Percentiles rank a stretch among this genome's conserved stretches.
Conservation (phyloP, 2,888 invertebrate species). For the Drosophila borborema region DNA sequence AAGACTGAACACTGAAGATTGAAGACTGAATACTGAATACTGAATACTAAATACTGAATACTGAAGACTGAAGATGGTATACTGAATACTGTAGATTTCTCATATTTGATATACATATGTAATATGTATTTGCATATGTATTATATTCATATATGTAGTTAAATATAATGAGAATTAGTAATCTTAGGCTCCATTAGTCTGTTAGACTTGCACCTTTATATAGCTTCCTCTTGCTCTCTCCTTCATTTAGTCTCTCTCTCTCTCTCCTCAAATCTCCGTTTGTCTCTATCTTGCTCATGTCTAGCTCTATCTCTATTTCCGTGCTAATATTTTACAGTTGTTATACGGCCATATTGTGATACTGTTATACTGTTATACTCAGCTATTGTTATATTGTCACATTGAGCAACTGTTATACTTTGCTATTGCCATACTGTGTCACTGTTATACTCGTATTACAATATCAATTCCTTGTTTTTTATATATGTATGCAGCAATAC, state of each 20-base stretch:
- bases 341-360: not conserved
- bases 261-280: too few relatives aligned
- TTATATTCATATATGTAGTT: not conserved
- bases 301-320: not conserved
- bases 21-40: not conserved
- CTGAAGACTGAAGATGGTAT: not conserved
- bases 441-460: not conserved
- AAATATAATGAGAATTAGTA: not conserved
- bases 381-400: not conserved
- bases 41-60: not conserved
- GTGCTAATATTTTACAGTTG: not conserved
- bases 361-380: not conserved
- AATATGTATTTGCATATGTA: too few relatives aligned
- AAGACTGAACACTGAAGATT: too few relatives aligned
- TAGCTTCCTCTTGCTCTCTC: too few relatives aligned
- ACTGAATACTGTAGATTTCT: not conserved
- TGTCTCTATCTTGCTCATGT: not conserved
- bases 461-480: not conserved
- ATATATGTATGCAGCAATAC: too few relatives aligned
- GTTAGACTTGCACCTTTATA: too few relatives aligned
- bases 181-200: not conserved
- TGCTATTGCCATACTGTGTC: not conserved
- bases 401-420: not conserved
- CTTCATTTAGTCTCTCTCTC: too few relatives aligned
- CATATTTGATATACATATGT: not conserved